Base-by-base conservation (phyloP, 2,888 invertebrate genomes). In the Drosophila sordidula region DNA sequence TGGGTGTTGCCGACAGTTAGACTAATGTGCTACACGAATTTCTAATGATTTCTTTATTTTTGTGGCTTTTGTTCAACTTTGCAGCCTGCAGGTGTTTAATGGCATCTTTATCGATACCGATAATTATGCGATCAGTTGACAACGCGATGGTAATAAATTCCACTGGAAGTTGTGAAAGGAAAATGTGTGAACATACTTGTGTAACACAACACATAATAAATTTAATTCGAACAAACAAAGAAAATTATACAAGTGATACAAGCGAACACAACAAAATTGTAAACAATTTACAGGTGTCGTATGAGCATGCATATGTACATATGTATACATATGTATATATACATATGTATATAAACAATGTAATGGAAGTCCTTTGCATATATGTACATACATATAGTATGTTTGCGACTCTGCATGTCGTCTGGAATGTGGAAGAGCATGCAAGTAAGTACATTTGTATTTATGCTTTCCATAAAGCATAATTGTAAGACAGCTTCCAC, bases 21-120 rank as follows among this genome's bases (percentile, higher is more conserved):
- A 85, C 86, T 76, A 86, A 85, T 85, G 85, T 69, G 74, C 67
- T 78, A 85, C 88, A 85, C 73, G 80, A 80, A 73, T 85, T 85
- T 80, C 85, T 85, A 85, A 85, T 85, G 84, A 85, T 80, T 68
- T 86, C 80, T 79, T 82, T 76, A 86, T 74, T 69, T 29, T 69
- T 64, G 62, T 47, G 44, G 14, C 50, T 46, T 69, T 69, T 58
- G 14, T 66, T 41, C 5, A 34, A 12, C 41, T 6, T 54, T 41
- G 18, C 9, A 26, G 6, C 25, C 14, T n/a, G 52, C 54, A 54
- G 57, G 62, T 72, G 72, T 34, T 46, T 55, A 8, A 29, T 22
- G 45, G 16, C 9, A 26, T 41, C 39, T 39, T 45, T 45, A 36
- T 56, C 47, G 26, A 22, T 42, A 39, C 11, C 18, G 18, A 51